A percentile compares a stretch with the other conserved stretches of the same genome.
Evolutionary conservation across 2,888 invertebrate genomes (phyloP).

Genomic region (Pheosia gnoma): DNA sequence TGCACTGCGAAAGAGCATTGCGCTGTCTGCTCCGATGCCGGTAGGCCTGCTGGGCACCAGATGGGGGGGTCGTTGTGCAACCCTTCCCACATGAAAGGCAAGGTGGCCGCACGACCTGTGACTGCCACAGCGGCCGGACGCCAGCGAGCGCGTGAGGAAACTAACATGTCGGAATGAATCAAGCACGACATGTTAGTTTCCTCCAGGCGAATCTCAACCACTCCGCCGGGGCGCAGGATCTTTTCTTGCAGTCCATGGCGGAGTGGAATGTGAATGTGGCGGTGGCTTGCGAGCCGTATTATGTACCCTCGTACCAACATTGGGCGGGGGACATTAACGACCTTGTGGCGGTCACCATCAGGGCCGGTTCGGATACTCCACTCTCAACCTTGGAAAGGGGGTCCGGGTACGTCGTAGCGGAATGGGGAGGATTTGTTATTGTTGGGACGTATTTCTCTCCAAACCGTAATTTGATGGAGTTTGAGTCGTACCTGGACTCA

Average conservation of each 20-base stretch:
- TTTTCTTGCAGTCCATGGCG: slow-evolving; percentile 13
- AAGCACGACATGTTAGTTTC: neutral
- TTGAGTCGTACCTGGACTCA: slow-evolving; percentile 19
- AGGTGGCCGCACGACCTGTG: neutral
- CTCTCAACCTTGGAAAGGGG: slow-evolving; percentile 8
- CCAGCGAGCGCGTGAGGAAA: neutral
- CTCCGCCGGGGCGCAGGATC: slow-evolving; percentile 15
- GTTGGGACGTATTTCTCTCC: slow-evolving; percentile 33
- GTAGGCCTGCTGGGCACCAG: neutral
- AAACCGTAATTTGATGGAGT: slow-evolving; percentile 24
- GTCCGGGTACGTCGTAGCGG: slow-evolving; percentile 18
- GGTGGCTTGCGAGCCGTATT: slow-evolving; percentile 11
- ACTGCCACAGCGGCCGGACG: neutral
- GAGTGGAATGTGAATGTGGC: slow-evolving; percentile 11
- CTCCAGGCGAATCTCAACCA: slow-evolving; percentile 18
- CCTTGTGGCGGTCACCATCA: slow-evolving; percentile 3
- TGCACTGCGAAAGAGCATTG: neutral
- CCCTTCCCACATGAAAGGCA: neutral
- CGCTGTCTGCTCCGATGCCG: neutral
- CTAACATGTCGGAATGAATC: neutral
- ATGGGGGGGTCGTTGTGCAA: neutral
- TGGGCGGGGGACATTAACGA: slow-evolving; percentile 4
- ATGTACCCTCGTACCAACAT: neutral
- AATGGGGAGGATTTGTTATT: slow-evolving; percentile 7
- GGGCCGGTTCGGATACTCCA: slow-evolving; percentile 10